Base-by-base conservation (phyloP, 2,888 invertebrate species). In the Drosophila mimetica region DNA sequence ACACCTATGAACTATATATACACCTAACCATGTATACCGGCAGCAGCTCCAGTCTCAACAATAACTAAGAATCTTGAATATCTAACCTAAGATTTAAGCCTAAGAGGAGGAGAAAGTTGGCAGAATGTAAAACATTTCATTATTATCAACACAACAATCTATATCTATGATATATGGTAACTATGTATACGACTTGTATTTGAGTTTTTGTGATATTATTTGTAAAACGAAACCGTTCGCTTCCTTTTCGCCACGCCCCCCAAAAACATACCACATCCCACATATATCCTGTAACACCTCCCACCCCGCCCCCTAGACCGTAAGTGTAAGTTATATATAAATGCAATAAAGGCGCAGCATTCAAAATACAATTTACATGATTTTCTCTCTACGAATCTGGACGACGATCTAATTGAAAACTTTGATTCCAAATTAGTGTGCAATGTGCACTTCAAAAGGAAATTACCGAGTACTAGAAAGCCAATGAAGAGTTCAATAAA, bases 151-250 rank as follows among this genome's bases (percentile, higher is more conserved):
- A 32, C 28, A 37, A 37, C 37, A 41, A 47, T 41, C 52, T 65
- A 52, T 25, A 52, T 53, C 37, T 54, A 61, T 14, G 48, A 71
- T 52, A 57, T 71, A 46, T 51, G 48, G 58, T 34, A 52, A 32
- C 42, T 73, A 71, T 66, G 80, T 86, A 78, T 86, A 87, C 81
- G 77, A 86, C 82, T 87, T 86, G 70, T 84, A 78, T 78, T 82
- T 82, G 72, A 84, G 84, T 87, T 87, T 81, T 87, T 84, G 83
- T 84, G 83, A 84, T 84, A 84, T 84, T 87, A 84, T 84, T 84
- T 87, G 52, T 86, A 79, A 82, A 83, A 61, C 64, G 54, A 61
- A 36, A 36, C 66, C 53, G 37, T 81, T 82, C 16, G 82, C 85
- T 82, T 82, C 87, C 87, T 71, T 74, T 70, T 64, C 57, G 37